Evolutionary conservation across 2,888 invertebrate species (phyloP).

Genomic region (Tipula confusa): DNA sequence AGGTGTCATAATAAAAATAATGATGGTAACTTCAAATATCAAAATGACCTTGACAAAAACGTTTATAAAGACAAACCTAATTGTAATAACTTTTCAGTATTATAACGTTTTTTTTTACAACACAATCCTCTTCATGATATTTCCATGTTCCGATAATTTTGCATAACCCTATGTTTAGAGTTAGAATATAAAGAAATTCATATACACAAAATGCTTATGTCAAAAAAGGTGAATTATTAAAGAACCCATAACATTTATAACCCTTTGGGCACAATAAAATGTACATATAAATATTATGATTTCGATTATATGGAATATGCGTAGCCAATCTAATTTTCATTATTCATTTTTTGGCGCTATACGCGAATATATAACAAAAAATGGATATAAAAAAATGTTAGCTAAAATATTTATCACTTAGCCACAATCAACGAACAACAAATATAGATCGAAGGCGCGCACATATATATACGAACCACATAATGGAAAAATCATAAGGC

Average conservation of each 20-base stretch:
- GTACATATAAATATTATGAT: neutral
- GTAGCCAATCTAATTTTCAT: conserved; percentile 15
- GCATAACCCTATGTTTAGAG: neutral
- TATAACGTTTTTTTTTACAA: too few species aligned
- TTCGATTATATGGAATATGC: neutral
- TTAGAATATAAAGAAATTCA: neutral
- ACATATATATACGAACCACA: neutral
- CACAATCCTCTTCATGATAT: too few species aligned
- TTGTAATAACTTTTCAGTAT: too few species aligned
- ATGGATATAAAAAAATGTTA: neutral
- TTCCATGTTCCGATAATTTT: too few species aligned
- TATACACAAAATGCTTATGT: neutral
- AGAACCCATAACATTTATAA: neutral
- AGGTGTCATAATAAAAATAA: too few species aligned
- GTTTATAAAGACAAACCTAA: too few species aligned
- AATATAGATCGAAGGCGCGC: neutral
- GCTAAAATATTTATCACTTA: conserved; percentile 3
- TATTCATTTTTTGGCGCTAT: neutral
- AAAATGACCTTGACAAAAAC: too few species aligned
- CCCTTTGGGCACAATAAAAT: neutral
- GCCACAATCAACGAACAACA: conserved; percentile 15
- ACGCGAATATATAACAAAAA: neutral
- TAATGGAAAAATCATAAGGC: conserved; percentile 15
- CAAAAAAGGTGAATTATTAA: neutral
- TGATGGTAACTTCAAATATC: too few species aligned